Conservation (phyloP, 2,888 invertebrate genomes). For the Eutolmus rufibarbis region DNA sequence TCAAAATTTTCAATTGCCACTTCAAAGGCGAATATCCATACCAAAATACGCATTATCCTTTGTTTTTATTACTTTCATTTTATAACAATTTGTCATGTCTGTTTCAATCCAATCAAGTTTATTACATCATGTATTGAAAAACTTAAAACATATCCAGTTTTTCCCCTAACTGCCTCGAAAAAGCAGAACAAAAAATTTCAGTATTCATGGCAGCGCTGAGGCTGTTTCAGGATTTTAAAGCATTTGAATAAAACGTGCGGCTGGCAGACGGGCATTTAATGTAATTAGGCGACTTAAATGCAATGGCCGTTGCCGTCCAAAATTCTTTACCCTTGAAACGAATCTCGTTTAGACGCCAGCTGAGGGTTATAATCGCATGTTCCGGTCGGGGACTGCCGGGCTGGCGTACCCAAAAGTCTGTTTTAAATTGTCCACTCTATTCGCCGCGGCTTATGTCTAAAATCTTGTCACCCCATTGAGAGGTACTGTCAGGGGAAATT, state of each 20-base stretch:
- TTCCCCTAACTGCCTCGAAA: neutral
- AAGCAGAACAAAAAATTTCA: neutral
- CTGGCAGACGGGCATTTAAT: neutral
- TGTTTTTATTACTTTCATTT: too few relatives aligned
- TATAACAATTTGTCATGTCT: too few relatives aligned
- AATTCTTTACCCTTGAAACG: constrained; percentile 15
- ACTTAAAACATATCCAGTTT: neutral
- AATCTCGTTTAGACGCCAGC: neutral
- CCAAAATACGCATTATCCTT: too few relatives aligned
- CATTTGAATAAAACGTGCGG: neutral
- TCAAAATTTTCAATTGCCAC: too few relatives aligned
- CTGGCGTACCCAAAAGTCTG: neutral
- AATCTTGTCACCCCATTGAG: neutral
- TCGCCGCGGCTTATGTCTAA: neutral
- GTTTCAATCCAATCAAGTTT: too few relatives aligned
- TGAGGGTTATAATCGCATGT: neutral
- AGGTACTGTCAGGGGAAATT: neutral
- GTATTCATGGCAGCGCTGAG: neutral
- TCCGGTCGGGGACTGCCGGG: neutral
- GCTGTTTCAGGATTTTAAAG: neutral
- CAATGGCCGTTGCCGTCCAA: constrained; percentile 17
- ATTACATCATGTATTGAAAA: neutral
- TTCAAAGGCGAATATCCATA: too few relatives aligned
- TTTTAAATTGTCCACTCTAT: neutral
- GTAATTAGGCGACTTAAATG: constrained; percentile 41